Conservation (phyloP, 2,797 vertebrate genomes). For the Phalloptychus januarius region DNA sequence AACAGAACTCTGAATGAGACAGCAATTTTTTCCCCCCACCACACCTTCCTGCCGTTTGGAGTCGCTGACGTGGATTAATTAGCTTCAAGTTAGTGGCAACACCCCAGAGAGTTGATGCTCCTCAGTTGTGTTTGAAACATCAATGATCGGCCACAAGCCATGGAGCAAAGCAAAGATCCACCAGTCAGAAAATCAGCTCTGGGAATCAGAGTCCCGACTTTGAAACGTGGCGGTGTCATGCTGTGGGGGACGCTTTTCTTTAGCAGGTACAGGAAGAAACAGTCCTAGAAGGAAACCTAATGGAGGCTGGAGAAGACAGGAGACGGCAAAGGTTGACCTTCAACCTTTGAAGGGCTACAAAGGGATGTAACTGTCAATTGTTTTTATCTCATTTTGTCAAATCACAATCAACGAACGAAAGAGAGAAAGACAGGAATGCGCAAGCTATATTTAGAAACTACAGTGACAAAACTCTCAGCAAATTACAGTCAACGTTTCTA, state of each 20-base stretch:
- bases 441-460: neutral
- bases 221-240: neutral
- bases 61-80: slow-evolving; percentile 23
- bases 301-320: neutral
- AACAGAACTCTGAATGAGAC: neutral
- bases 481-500: neutral
- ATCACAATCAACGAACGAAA: neutral
- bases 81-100: slow-evolving; percentile 4
- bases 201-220: neutral
- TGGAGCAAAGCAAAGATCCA: neutral
- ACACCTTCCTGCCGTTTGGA: neutral
- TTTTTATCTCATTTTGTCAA: no score
- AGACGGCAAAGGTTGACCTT: neutral
- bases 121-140: slow-evolving; percentile 14
- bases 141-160: neutral
- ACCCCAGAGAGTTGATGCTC: slow-evolving; percentile 11
- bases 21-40: neutral
- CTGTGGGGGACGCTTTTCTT: neutral
- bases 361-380: no score
- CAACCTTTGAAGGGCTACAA: neutral
- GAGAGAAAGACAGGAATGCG: neutral
- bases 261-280: neutral
- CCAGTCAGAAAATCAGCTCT: neutral
- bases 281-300: neutral
- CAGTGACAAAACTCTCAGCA: neutral